Conservation (phyloP, 2,113 vertebrate species). For the Sylvia atricapilla region DNA sequence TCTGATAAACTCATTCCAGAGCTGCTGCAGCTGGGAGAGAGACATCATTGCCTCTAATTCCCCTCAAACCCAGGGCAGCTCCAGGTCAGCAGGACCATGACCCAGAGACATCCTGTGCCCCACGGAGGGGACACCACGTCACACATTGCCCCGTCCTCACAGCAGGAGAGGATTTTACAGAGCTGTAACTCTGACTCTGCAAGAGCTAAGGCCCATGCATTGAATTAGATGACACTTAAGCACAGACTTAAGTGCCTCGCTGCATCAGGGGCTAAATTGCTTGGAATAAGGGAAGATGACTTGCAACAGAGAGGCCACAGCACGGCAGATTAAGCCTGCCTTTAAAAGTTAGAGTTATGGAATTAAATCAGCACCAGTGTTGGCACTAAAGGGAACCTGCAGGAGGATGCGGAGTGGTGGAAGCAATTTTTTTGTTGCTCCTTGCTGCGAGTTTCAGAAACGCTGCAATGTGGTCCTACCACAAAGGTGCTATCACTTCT, state of each 20-base stretch:
- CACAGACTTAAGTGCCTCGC: not conserved
- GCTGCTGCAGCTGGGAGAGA: not conserved
- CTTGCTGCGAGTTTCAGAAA: not conserved
- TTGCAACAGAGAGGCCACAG: not conserved
- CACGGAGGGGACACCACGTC: rapidly evolving
- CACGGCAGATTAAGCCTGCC: not conserved
- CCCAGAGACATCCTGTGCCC: not conserved
- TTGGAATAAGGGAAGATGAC: not conserved
- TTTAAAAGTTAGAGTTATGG: not conserved
- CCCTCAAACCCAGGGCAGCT: not conserved
- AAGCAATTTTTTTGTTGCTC: not conserved
- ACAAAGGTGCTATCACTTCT: not conserved
- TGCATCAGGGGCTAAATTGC: not conserved
- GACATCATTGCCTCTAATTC: not conserved
- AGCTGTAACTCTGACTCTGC: not conserved
- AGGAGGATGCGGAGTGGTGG: not conserved
- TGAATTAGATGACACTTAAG: not conserved
- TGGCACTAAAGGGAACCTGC: not conserved
- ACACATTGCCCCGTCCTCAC: rapidly evolving
- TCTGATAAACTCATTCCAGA: not conserved
- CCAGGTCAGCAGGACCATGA: not conserved
- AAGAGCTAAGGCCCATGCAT: not conserved
- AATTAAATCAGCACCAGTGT: not conserved
- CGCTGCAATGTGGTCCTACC: not conserved
- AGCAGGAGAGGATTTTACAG: not conserved